Percentiles rank a stretch among this genome's conserved stretches.
Evolutionary conservation across 2,113 vertebrate species (phyloP).

Genomic region (Anas platyrhynchos): DNA sequence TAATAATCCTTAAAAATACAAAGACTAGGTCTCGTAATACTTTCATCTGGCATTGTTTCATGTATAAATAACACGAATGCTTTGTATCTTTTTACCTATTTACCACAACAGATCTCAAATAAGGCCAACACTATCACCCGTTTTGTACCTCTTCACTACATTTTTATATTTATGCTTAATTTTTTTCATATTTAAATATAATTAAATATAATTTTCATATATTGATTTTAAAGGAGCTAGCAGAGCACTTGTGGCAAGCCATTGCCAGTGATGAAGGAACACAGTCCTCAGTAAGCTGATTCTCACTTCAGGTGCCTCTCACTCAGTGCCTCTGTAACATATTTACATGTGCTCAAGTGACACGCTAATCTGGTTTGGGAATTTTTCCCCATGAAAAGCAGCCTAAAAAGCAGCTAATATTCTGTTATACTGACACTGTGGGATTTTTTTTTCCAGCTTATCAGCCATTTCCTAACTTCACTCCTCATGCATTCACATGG

Average conservation of each 20-base stretch:
- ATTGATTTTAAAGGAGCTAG: no score
- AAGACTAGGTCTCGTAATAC: neutral
- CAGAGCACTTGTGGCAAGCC: neutral
- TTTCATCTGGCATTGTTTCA: neutral
- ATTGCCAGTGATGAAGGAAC: neutral
- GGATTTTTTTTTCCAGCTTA: neutral
- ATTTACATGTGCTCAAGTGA: neutral
- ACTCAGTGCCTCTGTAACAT: neutral
- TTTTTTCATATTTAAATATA: no score
- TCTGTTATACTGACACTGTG: neutral
- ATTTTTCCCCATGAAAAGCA: neutral
- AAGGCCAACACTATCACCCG: neutral
- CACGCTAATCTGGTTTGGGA: neutral
- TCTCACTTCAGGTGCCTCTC: neutral
- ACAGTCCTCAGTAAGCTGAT: neutral
- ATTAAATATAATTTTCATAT: no score
- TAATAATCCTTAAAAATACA: neutral
- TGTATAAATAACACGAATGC: neutral
- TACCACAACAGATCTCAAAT: neutral
- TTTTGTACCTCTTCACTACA: neutral
- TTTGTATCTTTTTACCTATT: neutral
- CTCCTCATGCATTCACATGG: neutral
- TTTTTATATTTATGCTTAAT: no score
- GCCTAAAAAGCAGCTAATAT: neutral
- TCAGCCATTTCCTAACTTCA: neutral